Evolutionary conservation across 2,888 invertebrate species (phyloP), one percentile per base, ranked within the genome.

Genomic region (Eupithecia centaureata): DNA sequence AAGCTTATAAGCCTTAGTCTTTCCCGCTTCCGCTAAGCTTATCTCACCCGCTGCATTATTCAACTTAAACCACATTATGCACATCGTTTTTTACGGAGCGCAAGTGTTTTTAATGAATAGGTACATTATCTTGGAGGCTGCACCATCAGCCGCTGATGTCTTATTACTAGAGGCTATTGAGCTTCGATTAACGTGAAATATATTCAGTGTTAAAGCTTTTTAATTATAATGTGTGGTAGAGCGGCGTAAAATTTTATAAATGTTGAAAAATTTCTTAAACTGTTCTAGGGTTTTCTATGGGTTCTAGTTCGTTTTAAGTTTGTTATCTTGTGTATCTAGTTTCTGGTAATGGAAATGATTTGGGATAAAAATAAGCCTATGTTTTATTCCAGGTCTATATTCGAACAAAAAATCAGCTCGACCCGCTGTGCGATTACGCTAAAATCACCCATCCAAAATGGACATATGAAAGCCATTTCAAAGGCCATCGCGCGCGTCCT

Each of bases 31-130:
- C 27, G 47, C 27, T 27, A 13, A 51, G 51, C 51, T 51, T 51
- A 52, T 7, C 0, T 4, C 5, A 27, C 61, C 61, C 62, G 59
- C 61, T 47, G 15, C 27, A 32, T 28, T 67, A 70, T 78, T 71
- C 79, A 7, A 65, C 79, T 86, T 84, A 70, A 2, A 68, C 82
- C 83, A 74, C 35, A 35, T 42, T 72, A 78, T 83, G 84, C 82
- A 85, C 79, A 79, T 78, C 79, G 87, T 89, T 82, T 80, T 87
- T 89, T 85, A 85, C 82, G 76, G 79, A 77, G 81, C 81, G 79
- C 89, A 89, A 90, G 89, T 90, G 87, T 89, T 90, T 88, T 89
- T 90, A 91, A 91, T 90, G 86, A 89, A 90, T 89, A 91, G 88
- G 87, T 85, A 89, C 78, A 86, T 87, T 87, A 86, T 86, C 81